Evolutionary conservation across 2,113 vertebrate genomes (phyloP), one percentile per base, ranked within the genome.

Genomic region (Corythaeola cristata): DNA sequence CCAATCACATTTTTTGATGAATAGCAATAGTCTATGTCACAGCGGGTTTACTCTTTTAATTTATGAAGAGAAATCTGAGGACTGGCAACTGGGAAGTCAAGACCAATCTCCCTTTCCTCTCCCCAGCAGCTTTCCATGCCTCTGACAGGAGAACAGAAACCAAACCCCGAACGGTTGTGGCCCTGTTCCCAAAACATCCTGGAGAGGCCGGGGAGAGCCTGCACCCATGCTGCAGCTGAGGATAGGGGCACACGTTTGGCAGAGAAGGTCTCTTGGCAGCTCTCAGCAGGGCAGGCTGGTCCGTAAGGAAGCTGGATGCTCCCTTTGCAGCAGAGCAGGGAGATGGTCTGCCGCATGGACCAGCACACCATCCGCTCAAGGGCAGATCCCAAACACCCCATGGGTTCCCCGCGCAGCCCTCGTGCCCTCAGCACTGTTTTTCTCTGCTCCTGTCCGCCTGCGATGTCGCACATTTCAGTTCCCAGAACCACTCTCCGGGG

Each of bases 361-460:
- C n/a, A 67, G 32, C 12, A 19, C 0, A 0, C 2, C 7, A 2
- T 44, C 4, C 45, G 56, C 24, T 11, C 6, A 12, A 21, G 10
- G 16, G 4, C 21, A 87, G 18, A 89, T n/a, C 23, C 44, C 56
- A 41, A 30, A 59, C 5, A 32, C 1, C 3, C n/a, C 12, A 44
- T 6, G 6, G 3, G 17, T 5, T 71, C 44, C 37, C 56, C 0
- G 1, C 12, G 15, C 2, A 20, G 5, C 23, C 14, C 32, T 49
- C 1, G 3, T 1, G 3, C 14, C 37, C 49, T n/a, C 73, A 69
- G 41, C 13, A 1, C 27, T 22, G 21, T 5, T 66, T 24, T 59
- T 20, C 27, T 18, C 49, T 20, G 68, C 28, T n/a, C n/a, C 60
- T 39, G 0, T 9, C 33, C 0, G 8, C 94, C 93, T 88, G 26